Conservation (phyloP, 2,888 invertebrate genomes). For the Platynereis dumerilii region DNA sequence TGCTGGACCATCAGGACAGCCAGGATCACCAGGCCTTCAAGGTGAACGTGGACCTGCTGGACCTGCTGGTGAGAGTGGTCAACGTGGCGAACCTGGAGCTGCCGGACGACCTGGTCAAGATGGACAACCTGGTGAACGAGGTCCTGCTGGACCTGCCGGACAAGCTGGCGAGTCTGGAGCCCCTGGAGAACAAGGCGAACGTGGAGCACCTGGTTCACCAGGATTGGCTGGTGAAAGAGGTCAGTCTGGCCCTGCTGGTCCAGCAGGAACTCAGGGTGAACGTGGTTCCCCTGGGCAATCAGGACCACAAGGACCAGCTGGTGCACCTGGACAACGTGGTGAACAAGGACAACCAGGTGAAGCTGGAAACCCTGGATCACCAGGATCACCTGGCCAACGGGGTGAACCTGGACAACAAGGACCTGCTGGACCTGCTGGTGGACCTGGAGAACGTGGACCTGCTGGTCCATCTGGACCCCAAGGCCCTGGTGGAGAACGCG, state of each 20-base stretch:
- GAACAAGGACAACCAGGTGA: slow-evolving; percentile 30
- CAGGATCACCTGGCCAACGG: slow-evolving; percentile 23
- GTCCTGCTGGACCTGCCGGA: slow-evolving; percentile 23
- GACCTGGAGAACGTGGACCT: slow-evolving; percentile 12
- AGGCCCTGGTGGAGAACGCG: background rate
- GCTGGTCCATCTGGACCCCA: slow-evolving; percentile 4
- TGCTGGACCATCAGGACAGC: slow-evolving; percentile 26
- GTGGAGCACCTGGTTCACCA: slow-evolving; percentile 17
- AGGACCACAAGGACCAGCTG: slow-evolving; percentile 6
- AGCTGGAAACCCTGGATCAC: slow-evolving; percentile 27
- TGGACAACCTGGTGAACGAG: slow-evolving; percentile 28
- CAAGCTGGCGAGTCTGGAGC: slow-evolving; percentile 11
- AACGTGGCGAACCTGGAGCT: slow-evolving; percentile 29
- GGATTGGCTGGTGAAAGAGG: slow-evolving; percentile 19
- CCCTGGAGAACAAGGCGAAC: slow-evolving; percentile 29
- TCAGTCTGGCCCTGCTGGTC: slow-evolving; percentile 16
- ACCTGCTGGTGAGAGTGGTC: slow-evolving; percentile 29
- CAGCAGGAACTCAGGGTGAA: slow-evolving; percentile 17
- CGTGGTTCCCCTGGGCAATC: slow-evolving; percentile 21
- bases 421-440: slow-evolving; percentile 14
- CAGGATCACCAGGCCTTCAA: slow-evolving; percentile 28
- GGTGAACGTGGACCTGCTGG: slow-evolving; percentile 28
- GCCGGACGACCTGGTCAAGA: slow-evolving; percentile 26
- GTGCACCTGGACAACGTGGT: slow-evolving; percentile 20
- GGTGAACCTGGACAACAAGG: slow-evolving; percentile 23